phyloP scores from a whole-genome alignment of 2,888 invertebrate genomes.

The Amphipyra tragopoginis region DNA sequence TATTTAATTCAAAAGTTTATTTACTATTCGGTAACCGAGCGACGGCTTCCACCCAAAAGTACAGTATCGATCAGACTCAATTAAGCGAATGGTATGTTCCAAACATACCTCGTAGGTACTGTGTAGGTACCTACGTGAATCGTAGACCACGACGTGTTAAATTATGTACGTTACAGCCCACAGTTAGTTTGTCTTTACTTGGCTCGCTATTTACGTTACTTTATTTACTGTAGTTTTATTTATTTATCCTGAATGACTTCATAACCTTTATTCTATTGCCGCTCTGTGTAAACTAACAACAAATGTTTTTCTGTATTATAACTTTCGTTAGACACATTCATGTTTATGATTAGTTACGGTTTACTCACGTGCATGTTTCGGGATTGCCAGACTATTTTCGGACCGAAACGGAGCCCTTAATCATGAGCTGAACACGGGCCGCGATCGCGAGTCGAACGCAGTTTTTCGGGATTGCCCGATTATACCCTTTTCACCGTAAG shows the following conservation, averaged over 20 bases:
- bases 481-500: too few relatives aligned
- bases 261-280: too few relatives aligned
- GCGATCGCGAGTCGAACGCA: too few relatives aligned
- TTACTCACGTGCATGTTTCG: too few relatives aligned
- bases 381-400: too few relatives aligned
- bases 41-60: conserved; percentile 60
- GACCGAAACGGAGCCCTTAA: too few relatives aligned
- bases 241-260: conserved; percentile 3
- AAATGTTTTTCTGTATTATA: too few relatives aligned
- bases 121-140: conserved; percentile 36
- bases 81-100: conserved; percentile 34
- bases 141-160: conserved; percentile 58
- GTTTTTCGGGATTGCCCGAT: too few relatives aligned
- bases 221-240: conserved; percentile 35
- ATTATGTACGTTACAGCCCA: conserved; percentile 71
- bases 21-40: conserved; percentile 60
- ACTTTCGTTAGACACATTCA: too few relatives aligned
- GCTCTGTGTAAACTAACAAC: too few relatives aligned
- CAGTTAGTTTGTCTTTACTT: conserved; percentile 75
- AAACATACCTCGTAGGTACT: conserved; percentile 7
- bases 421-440: too few relatives aligned
- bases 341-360: too few relatives aligned
- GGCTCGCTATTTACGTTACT: conserved; percentile 38
- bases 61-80: conserved; percentile 67
- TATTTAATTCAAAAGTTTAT: conserved; percentile 51